Evolutionary conservation across 2,113 vertebrate genomes (phyloP), one percentile per base, ranked within the genome.

Genomic region (Echinops telfairi): DNA sequence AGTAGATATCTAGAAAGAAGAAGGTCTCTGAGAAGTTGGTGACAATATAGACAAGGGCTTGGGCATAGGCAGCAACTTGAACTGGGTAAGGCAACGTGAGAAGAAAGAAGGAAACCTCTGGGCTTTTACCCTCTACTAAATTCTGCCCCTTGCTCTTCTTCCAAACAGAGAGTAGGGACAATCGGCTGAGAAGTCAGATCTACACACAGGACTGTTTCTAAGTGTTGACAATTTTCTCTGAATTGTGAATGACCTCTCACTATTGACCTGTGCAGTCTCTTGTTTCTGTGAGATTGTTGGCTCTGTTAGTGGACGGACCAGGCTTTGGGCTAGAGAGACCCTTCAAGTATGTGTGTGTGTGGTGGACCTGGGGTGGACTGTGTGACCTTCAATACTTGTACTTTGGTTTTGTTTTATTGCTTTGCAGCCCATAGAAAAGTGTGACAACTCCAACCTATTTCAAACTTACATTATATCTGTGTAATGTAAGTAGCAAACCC

Each of bases 391-490:
- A 0, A 58, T 60, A n/a, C 36, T 93, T 53, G 47, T 53, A 53
- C 10, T 94, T 57, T 47, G 73, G 33, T 81, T 93, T 94, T 82
- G 83, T 75, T 33, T 36, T 70, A 14, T 87, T 95, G 82, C 82
- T 83, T 94, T 79, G 77, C 87, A 92, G 62, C 7, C 58, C 84
- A 66, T 83, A 89, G 83, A 94, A 91, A 96, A 92, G 57, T 66
- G 12, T 94, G 92, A 92, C 83, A 95, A 86, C 58, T 58, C 23
- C 20, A 81, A 62, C n/a, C 77, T 60, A 86, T 90, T 95, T 94
- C 88, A 90, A 95, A 85, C 86, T 95, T 94, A 94, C 94, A 95
- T 95, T 92, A n/a, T 94, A 93, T 75, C 80, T 94, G 60, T 93
- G 43, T 76, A 86, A 96, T 88, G 88, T 94, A 89, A 58, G 90